Percentiles rank a stretch among this genome's conserved stretches.
Evolutionary conservation across 1,140 invertebrate species (phyloP).

Genomic region (Phenacoccus solenopsis): DNA sequence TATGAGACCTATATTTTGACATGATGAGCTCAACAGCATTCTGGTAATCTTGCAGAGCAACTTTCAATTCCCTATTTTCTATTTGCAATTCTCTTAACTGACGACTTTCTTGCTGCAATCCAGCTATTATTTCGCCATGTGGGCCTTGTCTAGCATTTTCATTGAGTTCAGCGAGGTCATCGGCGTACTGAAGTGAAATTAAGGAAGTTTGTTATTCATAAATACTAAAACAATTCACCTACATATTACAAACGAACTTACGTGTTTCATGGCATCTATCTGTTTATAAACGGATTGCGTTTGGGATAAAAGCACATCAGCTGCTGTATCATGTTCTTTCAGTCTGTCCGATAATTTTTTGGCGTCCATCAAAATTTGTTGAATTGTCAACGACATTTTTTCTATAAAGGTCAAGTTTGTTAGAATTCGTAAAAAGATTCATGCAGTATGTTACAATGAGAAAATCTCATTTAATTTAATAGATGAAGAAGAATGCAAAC

Average conservation of each 20-base stretch:
- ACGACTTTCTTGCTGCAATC: constrained; percentile 81
- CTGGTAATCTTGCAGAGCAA: constrained; percentile 86
- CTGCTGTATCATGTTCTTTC: constrained; percentile 71
- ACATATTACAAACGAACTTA: constrained; percentile 36
- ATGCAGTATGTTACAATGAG: too few relatives aligned
- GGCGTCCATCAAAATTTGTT: constrained; percentile 84
- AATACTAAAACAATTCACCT: too few relatives aligned
- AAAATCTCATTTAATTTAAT: too few relatives aligned
- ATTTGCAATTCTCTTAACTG: constrained; percentile 74
- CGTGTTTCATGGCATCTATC: constrained; percentile 88
- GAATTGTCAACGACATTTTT: constrained; percentile 59
- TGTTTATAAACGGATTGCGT: constrained; percentile 75
- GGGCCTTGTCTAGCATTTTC: constrained; percentile 70
- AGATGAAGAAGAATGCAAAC: too few relatives aligned
- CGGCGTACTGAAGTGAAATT: constrained; percentile 63
- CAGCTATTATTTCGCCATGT: constrained; percentile 70
- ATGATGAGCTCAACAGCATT: constrained; percentile 88
- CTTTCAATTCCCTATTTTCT: constrained; percentile 80
- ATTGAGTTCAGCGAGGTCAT: constrained; percentile 82
- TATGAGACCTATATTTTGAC: constrained; percentile 92
- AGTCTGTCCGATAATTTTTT: constrained; percentile 73
- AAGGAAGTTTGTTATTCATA: too few relatives aligned
- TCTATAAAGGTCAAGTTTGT: too few relatives aligned
- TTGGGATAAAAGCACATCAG: constrained; percentile 71
- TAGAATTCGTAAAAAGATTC: too few relatives aligned